These are phyloP conservation scores for Andrena minutula DNA, from an alignment of 2,888 invertebrate genomes.

Conservation along the genomic window DNA sequence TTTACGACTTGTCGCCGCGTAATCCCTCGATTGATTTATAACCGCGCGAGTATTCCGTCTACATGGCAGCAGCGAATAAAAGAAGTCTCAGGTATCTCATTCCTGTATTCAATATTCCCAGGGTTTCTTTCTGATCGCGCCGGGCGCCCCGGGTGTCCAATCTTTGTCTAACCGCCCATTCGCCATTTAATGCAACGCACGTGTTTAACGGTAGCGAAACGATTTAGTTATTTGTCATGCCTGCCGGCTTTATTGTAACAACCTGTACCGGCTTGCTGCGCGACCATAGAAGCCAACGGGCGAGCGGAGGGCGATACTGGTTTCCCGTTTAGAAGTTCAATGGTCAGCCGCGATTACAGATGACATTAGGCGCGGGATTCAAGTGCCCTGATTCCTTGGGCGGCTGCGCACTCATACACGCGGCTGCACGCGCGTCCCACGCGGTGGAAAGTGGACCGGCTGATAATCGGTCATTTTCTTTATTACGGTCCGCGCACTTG, in stretches of 20 bases:
- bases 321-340: slow-evolving; percentile 68
- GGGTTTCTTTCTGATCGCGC: slow-evolving; percentile 31
- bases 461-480: slow-evolving; percentile 58
- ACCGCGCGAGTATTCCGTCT: slow-evolving; percentile 9
- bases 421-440: slow-evolving; percentile 33
- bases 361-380: slow-evolving; percentile 51
- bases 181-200: slow-evolving; percentile 48
- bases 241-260: slow-evolving; percentile 61
- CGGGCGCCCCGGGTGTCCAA: slow-evolving; percentile 39
- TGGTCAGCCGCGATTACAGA: slow-evolving; percentile 59
- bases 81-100: slow-evolving; percentile 23
- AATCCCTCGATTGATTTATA: slow-evolving; percentile 44
- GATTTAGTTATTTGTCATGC: slow-evolving; percentile 65
- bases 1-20: slow-evolving; percentile 30
- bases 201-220: slow-evolving; percentile 61
- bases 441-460: slow-evolving; percentile 48
- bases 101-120: slow-evolving; percentile 8
- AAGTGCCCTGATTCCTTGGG: slow-evolving; percentile 52
- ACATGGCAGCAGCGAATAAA: slow-evolving; percentile 22
- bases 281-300: slow-evolving; percentile 2
- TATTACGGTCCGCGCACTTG: slow-evolving; percentile 32
- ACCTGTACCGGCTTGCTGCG: slow-evolving; percentile 44
- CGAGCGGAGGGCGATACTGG: slow-evolving; percentile 53
- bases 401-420: background rate
- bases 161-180: slow-evolving; percentile 26